Evolutionary conservation across 2,797 vertebrate genomes (phyloP).

Genomic region (Enteromius paludinosus): DNA sequence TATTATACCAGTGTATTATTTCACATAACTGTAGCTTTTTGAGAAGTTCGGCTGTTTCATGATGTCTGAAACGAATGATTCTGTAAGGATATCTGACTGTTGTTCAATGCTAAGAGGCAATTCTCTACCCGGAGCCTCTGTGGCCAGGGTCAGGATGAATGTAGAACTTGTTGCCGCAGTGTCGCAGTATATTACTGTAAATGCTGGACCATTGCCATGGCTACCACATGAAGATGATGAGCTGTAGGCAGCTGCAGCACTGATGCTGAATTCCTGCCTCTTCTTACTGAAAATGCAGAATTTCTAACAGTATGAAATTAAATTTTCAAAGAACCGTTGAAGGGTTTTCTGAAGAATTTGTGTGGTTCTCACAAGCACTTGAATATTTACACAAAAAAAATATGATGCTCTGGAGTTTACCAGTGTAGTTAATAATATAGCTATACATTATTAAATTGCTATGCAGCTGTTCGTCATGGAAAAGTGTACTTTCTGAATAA

Average conservation of each 20-base stretch:
- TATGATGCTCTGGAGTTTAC: background rate
- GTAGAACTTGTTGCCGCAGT: slow-evolving; percentile 54
- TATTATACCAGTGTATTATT: background rate
- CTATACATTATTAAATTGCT: background rate
- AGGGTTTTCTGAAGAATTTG: background rate
- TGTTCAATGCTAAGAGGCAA: background rate
- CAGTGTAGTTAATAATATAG: background rate
- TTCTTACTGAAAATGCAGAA: background rate
- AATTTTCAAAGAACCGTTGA: background rate
- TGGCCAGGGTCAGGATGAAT: slow-evolving; percentile 37
- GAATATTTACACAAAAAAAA: background rate
- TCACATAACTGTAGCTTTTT: background rate
- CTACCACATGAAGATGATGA: slow-evolving; percentile 47
- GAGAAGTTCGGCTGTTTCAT: background rate
- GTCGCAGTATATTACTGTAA: slow-evolving; percentile 57
- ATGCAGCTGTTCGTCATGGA: background rate
- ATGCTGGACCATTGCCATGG: slow-evolving; percentile 57
- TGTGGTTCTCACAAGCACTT: background rate
- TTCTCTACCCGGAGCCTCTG: background rate
- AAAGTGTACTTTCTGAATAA: background rate
- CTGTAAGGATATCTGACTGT: slow-evolving; percentile 6
- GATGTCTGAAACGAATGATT: background rate
- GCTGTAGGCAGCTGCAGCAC: slow-evolving; percentile 34
- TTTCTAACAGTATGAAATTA: background rate
- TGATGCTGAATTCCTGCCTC: slow-evolving; percentile 15